Conservation (phyloP, 2,113 vertebrate species). For the Micromys minutus region DNA sequence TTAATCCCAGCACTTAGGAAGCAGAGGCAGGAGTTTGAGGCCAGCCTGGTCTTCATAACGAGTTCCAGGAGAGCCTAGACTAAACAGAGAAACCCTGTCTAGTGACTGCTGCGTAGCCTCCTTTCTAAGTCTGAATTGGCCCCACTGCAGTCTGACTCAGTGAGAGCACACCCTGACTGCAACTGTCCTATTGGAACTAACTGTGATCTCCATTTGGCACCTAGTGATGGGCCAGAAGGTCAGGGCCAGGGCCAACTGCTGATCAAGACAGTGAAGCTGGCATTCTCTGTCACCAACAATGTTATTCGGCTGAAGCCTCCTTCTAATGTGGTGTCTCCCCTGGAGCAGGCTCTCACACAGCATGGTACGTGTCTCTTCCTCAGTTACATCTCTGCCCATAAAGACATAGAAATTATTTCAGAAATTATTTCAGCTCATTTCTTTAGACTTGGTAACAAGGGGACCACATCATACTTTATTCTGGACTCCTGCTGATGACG, state of each 20-base stretch:
- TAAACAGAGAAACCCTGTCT: background rate
- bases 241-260: slow-evolving; percentile 96
- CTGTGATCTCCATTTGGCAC: slow-evolving; percentile 73
- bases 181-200: slow-evolving; percentile 30
- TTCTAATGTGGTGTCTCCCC: slow-evolving; percentile 91
- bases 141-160: slow-evolving; percentile 44
- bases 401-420: background rate
- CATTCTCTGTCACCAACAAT: slow-evolving; percentile 97
- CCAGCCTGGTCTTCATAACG: background rate
- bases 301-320: slow-evolving; percentile 96
- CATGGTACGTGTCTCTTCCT: slow-evolving; percentile 86
- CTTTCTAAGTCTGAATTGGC: background rate
- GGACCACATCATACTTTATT: background rate
- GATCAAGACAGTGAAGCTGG: slow-evolving; percentile 97
- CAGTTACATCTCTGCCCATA: background rate
- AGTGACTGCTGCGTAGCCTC: background rate
- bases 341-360: slow-evolving; percentile 97
- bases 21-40: background rate
- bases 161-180: background rate
- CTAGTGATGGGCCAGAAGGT: slow-evolving; percentile 92
- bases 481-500: background rate
- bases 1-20: background rate
- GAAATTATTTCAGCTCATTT: background rate
- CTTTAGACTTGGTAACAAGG: slow-evolving; percentile 1
- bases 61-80: background rate